Conservation (phyloP, 2,888 invertebrate species). For the Nesidiocoris tenuis region DNA sequence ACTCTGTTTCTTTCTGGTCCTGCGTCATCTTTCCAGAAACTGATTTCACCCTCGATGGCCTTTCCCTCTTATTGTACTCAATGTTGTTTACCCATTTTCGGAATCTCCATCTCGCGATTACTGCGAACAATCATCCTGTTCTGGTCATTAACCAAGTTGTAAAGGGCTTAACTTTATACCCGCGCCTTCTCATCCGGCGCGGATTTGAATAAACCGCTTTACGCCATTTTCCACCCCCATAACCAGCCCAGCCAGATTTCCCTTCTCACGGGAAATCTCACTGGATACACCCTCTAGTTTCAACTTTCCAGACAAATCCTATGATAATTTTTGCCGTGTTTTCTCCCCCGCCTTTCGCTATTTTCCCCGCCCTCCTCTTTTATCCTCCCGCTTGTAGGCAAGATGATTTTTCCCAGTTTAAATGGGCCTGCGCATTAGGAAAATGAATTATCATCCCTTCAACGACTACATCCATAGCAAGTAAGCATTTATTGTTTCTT, state of each 20-base stretch:
- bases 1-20: too few species aligned
- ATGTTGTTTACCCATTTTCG: not conserved
- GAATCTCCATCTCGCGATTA: not conserved
- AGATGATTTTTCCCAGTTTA: not conserved
- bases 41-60: not conserved
- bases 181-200: not conserved
- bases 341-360: not conserved
- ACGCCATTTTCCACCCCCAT: not conserved
- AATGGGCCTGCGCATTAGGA: not conserved
- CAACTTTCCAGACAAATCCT: not conserved
- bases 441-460: not conserved
- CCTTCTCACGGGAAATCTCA: not conserved
- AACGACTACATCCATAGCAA: too few species aligned
- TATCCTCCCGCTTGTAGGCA: not conserved
- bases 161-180: constrained; percentile 5
- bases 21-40: too few species aligned
- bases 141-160: constrained; percentile 7
- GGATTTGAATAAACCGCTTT: not conserved
- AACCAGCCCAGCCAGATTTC: not conserved
- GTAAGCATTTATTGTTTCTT: too few species aligned
- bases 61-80: not conserved
- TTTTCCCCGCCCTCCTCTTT: not conserved
- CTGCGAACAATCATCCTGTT: not conserved
- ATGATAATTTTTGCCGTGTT: not conserved
- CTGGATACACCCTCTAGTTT: not conserved